phyloP scores from a whole-genome alignment of 2,797 vertebrate species.

The Eupleurogrammus muticus region DNA sequence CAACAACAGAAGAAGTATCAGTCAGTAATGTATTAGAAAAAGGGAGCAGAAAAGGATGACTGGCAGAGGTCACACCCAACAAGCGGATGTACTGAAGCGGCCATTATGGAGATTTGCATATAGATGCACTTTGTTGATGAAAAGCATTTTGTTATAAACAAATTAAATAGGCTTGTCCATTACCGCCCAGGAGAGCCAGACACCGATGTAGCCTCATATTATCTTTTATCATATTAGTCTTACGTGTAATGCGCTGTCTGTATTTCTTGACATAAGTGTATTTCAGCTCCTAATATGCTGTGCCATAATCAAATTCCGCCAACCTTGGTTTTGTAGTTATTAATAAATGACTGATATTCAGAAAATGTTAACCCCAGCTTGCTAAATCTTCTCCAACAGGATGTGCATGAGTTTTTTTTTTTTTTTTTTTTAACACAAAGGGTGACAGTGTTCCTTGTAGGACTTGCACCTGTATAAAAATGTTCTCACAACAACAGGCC shows the following conservation, averaged over 20 bases:
- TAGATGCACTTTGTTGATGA: not conserved
- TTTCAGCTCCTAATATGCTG: too few species aligned
- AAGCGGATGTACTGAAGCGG: not conserved
- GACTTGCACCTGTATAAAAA: slow-evolving; percentile 6
- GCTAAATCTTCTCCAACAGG: slow-evolving; percentile 8
- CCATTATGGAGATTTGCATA: not conserved
- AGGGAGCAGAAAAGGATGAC: slow-evolving; percentile 7
- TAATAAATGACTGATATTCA: not conserved
- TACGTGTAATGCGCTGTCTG: too few species aligned
- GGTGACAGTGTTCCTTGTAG: not conserved
- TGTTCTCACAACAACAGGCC: not conserved
- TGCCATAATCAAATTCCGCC: too few species aligned
- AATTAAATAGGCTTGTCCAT: not conserved
- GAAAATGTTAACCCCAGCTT: not conserved
- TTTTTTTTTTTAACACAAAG: too few species aligned
- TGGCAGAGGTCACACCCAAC: slow-evolving; percentile 8
- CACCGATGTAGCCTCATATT: too few species aligned
- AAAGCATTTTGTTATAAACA: not conserved
- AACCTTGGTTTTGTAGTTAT: too few species aligned
- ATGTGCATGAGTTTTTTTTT: not conserved
- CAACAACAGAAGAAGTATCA: not conserved
- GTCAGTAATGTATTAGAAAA: slow-evolving; percentile 10
- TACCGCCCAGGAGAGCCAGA: too few species aligned
- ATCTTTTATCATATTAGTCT: too few species aligned
- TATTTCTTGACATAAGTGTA: too few species aligned